Conservation (phyloP, 2,797 vertebrate genomes). For the Acrocephalus scirpaceus region DNA sequence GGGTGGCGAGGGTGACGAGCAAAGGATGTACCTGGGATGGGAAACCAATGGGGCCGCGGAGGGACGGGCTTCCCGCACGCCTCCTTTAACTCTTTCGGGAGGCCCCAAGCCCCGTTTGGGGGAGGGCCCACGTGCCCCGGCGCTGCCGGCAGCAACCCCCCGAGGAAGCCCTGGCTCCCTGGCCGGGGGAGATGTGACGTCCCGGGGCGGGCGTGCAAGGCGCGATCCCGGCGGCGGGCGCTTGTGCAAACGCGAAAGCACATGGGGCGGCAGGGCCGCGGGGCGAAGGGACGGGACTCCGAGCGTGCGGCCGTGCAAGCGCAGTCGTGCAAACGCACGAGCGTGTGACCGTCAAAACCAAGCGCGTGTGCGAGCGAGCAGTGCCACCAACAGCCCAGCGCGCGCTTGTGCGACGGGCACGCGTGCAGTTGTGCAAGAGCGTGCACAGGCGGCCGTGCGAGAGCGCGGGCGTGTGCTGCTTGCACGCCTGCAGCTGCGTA, state of each 20-base stretch:
- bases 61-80: conserved; percentile 6
- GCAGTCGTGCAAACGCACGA: not conserved
- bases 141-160: not conserved
- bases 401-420: not conserved
- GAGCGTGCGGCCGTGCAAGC: not conserved
- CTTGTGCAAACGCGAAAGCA: not conserved
- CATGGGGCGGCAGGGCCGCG: not conserved
- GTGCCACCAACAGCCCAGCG: no score
- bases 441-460: accelerated
- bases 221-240: not conserved
- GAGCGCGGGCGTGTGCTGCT: not conserved
- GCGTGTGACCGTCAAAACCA: not conserved
- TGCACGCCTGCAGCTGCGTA: not conserved
- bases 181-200: not conserved
- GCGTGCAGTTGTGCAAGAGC: accelerated
- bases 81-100: conserved; percentile 34
- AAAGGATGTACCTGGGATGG: conserved; percentile 20
- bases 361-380: not conserved
- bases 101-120: not conserved
- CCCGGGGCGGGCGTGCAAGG: not conserved
- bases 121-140: not conserved
- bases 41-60: conserved; percentile 29
- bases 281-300: not conserved
- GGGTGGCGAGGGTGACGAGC: conserved; percentile 15
- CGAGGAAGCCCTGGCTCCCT: not conserved